These are phyloP conservation scores for Linepithema humile DNA, from an alignment of 1,140 invertebrate species.

Conservation along the genomic window DNA sequence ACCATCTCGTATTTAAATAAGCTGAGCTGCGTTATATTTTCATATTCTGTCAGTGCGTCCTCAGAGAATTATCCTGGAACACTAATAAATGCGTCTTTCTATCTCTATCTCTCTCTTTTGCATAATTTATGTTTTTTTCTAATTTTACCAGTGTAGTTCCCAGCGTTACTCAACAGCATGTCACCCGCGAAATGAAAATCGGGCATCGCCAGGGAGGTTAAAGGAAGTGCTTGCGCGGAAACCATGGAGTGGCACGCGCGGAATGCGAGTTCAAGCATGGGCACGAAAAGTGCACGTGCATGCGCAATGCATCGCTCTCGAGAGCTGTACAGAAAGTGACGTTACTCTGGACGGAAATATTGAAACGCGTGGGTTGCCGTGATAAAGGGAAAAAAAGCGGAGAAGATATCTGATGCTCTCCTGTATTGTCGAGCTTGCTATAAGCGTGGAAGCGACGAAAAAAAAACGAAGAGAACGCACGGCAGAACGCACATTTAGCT, in stretches of 20 bases:
- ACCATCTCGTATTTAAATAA: neutral
- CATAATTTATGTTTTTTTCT: conserved; percentile 38
- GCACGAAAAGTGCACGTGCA: conserved; percentile 16
- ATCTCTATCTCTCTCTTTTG: neutral
- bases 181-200: conserved; percentile 43
- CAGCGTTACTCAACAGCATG: neutral
- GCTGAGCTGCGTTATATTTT: neutral
- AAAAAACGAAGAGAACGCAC: neutral
- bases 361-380: conserved; percentile 31
- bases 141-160: conserved; percentile 4
- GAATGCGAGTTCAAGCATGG: conserved; percentile 56
- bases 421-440: neutral
- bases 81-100: conserved; percentile 1
- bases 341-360: conserved; percentile 45
- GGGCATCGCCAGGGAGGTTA: neutral
- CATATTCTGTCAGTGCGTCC: neutral
- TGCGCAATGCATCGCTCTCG: conserved; percentile 9
- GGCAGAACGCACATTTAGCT: neutral
- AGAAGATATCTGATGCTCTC: conserved; percentile 31
- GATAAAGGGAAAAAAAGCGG: neutral
- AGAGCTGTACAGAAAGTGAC: neutral
- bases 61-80: neutral
- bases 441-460: neutral
- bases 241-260: conserved; percentile 24
- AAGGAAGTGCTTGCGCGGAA: conserved; percentile 35